These are phyloP conservation scores for Theodoxus fluviatilis DNA, from an alignment of 2,888 invertebrate genomes.

Conservation along the genomic window DNA sequence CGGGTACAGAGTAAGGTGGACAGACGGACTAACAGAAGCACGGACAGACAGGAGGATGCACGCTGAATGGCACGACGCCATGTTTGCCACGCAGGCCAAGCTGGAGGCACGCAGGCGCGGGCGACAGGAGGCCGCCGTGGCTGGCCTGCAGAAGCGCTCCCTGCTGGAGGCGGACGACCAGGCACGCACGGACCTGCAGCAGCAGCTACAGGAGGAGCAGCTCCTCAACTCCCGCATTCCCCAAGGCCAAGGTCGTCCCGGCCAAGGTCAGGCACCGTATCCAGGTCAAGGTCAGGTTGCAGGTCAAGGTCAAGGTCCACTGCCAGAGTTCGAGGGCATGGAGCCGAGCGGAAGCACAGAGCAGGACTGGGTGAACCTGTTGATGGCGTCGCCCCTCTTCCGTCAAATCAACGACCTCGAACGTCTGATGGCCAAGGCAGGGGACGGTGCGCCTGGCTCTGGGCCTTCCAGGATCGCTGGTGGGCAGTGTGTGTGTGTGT, in stretches of 20 bases:
- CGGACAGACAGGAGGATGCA: too few relatives aligned
- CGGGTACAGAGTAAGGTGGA: too few relatives aligned
- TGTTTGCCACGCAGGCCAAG: too few relatives aligned
- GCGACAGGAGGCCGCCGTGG: slow-evolving; percentile 44
- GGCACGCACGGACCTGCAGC: slow-evolving; percentile 38
- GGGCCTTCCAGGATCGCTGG: slow-evolving; percentile 22
- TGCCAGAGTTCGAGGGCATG: too few relatives aligned
- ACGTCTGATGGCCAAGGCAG: slow-evolving; percentile 52
- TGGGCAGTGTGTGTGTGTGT: slow-evolving; percentile 18
- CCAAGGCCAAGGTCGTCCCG: too few relatives aligned
- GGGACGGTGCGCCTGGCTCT: slow-evolving; percentile 16
- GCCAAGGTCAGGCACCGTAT: too few relatives aligned
- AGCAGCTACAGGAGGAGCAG: slow-evolving; percentile 36
- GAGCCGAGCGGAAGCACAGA: slow-evolving; percentile 51
- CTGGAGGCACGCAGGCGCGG: slow-evolving; percentile 54
- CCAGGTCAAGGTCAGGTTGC: too few relatives aligned
- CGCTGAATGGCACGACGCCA: too few relatives aligned
- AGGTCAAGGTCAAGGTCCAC: too few relatives aligned
- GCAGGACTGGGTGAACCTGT: slow-evolving; percentile 61
- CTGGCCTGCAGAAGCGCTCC: slow-evolving; percentile 46
- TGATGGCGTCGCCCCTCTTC: slow-evolving; percentile 62
- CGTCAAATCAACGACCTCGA: slow-evolving; percentile 62
- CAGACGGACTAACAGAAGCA: too few relatives aligned
- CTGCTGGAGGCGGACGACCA: slow-evolving; percentile 46
- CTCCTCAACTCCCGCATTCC: slow-evolving; percentile 13